Percentiles rank a stretch among this genome's conserved stretches.
These are phyloP conservation scores for Radopholus similis DNA, from an alignment of 1,140 invertebrate species.

Conservation along the genomic window DNA sequence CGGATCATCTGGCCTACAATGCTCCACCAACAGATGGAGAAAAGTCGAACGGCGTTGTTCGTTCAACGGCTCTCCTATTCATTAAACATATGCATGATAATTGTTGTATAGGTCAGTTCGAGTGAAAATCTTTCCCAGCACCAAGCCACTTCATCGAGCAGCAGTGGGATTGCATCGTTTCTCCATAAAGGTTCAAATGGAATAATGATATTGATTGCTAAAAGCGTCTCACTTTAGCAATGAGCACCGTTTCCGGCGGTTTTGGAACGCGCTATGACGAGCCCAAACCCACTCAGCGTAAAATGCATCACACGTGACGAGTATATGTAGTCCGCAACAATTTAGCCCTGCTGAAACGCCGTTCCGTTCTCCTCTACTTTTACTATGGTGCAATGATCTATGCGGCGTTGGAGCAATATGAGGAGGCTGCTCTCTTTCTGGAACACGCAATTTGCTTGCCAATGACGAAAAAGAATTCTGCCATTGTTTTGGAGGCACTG, in stretches of 20 bases:
- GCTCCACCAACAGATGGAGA: background rate
- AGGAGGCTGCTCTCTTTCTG: slow-evolving; percentile 22
- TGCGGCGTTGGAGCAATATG: slow-evolving; percentile 17
- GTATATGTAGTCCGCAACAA: no score
- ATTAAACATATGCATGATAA: no score
- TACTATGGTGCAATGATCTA: slow-evolving; percentile 34
- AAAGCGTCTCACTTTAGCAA: background rate
- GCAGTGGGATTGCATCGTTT: background rate
- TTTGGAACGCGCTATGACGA: background rate
- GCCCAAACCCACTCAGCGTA: background rate
- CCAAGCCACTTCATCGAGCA: background rate
- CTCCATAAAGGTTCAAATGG: background rate
- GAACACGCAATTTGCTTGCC: slow-evolving; percentile 32
- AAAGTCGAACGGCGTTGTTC: background rate
- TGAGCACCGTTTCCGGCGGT: slow-evolving; percentile 4
- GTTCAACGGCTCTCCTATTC: background rate
- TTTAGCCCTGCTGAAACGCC: slow-evolving; percentile 2
- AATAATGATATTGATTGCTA: background rate
- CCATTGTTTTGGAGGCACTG: slow-evolving; percentile 28
- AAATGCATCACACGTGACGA: no score
- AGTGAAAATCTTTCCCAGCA: background rate
- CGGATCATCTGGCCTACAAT: background rate
- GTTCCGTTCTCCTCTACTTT: slow-evolving; percentile 23
- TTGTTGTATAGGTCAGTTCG: background rate
- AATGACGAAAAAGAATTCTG: slow-evolving; percentile 13